Evolutionary conservation across 2,113 vertebrate genomes (phyloP).

Genomic region (Lamprologus sp.): DNA sequence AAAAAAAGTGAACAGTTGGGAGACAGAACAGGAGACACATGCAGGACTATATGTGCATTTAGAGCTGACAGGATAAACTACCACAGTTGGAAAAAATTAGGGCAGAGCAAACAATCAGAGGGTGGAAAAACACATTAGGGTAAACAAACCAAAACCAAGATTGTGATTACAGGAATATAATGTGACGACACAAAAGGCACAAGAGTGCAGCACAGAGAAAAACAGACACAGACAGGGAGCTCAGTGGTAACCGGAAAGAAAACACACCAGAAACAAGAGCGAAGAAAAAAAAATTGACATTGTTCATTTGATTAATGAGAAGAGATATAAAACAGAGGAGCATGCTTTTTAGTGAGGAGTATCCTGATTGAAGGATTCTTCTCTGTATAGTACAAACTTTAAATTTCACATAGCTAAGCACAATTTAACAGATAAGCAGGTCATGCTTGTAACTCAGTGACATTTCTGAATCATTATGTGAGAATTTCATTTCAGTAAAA

Average conservation of each 20-base stretch:
- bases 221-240: background rate
- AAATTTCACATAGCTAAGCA: background rate
- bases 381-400: background rate
- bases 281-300: background rate
- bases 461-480: background rate
- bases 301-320: background rate
- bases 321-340: background rate
- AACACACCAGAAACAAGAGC: background rate
- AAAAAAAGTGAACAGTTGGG: background rate
- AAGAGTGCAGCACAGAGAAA: background rate
- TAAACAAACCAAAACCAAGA: background rate
- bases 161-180: background rate
- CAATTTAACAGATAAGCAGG: background rate
- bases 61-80: background rate
- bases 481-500: background rate
- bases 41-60: background rate
- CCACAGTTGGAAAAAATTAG: background rate
- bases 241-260: background rate
- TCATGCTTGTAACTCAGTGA: background rate
- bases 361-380: background rate
- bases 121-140: background rate
- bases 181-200: background rate
- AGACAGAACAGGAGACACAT: background rate
- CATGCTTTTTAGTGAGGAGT: background rate
- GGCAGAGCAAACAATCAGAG: background rate